Conservation (phyloP, 2,113 vertebrate species). For the Paradoxurus hermaphroditus region DNA sequence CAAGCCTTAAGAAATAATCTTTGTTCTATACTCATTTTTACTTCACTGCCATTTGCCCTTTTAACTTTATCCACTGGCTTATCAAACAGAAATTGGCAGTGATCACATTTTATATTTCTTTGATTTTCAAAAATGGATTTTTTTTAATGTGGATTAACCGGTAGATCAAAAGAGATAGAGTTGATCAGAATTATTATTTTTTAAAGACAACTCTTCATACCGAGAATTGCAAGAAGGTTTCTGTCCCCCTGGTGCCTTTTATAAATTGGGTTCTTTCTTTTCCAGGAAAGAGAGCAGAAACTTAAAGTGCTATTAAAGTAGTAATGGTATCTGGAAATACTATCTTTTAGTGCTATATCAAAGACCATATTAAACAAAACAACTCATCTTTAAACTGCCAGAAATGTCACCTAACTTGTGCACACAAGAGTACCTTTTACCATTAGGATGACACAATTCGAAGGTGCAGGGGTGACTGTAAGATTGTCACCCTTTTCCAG, state of each 20-base stretch:
- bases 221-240: background rate
- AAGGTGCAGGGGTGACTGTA: background rate
- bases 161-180: background rate
- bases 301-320: background rate
- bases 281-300: background rate
- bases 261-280: background rate
- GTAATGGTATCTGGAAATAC: background rate
- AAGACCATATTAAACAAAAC: background rate
- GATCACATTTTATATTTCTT: background rate
- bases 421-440: background rate
- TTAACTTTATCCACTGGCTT: background rate
- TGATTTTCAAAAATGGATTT: background rate
- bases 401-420: background rate
- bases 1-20: background rate
- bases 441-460: background rate
- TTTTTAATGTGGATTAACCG: background rate
- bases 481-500: background rate
- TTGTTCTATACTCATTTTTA: background rate
- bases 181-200: background rate
- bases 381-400: background rate
- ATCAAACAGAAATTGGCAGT: background rate
- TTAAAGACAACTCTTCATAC: background rate
- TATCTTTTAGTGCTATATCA: background rate
- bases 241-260: background rate
- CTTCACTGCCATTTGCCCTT: background rate